phyloP scores from a whole-genome alignment of 2,797 vertebrate genomes.

The Artibeus lituratus region DNA sequence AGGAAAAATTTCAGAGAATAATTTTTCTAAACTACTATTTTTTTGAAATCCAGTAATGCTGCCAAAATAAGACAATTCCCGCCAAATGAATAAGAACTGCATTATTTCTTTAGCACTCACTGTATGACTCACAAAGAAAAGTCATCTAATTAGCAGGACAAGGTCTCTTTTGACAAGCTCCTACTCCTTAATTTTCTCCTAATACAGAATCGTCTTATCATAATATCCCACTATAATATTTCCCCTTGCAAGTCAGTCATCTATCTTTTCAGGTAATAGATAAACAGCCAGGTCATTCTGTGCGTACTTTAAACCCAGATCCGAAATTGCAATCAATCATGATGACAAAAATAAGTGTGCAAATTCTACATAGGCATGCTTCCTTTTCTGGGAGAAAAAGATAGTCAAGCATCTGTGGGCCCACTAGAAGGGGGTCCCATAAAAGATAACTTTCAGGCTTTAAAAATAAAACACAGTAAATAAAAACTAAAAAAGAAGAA shows the following conservation, averaged over 20 bases:
- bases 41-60: not conserved
- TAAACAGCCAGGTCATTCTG: not conserved
- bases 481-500: not conserved
- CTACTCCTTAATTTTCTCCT: not conserved
- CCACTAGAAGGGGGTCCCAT: not conserved
- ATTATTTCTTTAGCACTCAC: not conserved
- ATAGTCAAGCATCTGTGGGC: not conserved
- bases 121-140: not conserved
- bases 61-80: not conserved
- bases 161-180: not conserved
- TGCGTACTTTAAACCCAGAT: not conserved
- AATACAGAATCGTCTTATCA: not conserved
- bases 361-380: not conserved
- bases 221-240: not conserved
- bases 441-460: not conserved
- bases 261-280: not conserved
- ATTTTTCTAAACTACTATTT: not conserved
- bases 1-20: not conserved
- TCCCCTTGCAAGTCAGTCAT: not conserved
- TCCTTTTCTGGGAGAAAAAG: not conserved
- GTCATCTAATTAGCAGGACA: not conserved
- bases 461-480: not conserved
- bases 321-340: not conserved
- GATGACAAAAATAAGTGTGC: not conserved
- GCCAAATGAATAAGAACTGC: not conserved